Evolutionary conservation across 2,113 vertebrate genomes (phyloP).

Genomic region (Pteropus alecto): DNA sequence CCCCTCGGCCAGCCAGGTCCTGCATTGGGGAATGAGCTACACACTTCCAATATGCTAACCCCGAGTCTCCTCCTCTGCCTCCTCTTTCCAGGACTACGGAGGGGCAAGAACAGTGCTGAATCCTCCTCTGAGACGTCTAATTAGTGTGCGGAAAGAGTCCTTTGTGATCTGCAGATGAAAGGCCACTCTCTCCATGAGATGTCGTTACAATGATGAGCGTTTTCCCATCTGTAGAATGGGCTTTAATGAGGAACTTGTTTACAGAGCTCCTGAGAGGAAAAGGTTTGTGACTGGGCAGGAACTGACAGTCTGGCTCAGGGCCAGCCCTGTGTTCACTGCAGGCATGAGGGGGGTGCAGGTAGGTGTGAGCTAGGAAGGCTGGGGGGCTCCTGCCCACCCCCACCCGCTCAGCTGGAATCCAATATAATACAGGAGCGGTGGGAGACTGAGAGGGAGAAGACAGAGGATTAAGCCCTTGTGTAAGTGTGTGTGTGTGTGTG

Average conservation of each 20-base stretch:
- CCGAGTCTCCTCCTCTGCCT: accelerated
- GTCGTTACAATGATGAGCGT: neutral
- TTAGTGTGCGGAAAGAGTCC: neutral
- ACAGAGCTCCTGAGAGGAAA: slow-evolving; percentile 12
- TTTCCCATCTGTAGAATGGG: slow-evolving; percentile 39
- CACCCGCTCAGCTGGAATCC: neutral
- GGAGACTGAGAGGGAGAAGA: neutral
- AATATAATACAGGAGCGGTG: neutral
- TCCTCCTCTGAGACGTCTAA: neutral
- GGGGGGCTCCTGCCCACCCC: neutral
- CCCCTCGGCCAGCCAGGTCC: neutral
- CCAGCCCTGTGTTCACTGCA: neutral
- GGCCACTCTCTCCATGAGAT: neutral
- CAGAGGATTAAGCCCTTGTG: neutral
- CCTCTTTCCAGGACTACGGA: neutral
- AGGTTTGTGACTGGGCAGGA: neutral
- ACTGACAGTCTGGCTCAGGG: neutral
- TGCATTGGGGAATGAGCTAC: accelerated
- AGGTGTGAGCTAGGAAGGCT: neutral
- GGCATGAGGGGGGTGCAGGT: neutral
- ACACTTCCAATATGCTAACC: accelerated
- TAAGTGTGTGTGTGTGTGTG: neutral
- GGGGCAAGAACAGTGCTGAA: neutral
- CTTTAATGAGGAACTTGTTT: neutral
- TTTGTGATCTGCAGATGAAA: slow-evolving; percentile 22